Evolutionary conservation across 1,140 invertebrate species (phyloP).

Genomic region (Rhyzopertha dominica): DNA sequence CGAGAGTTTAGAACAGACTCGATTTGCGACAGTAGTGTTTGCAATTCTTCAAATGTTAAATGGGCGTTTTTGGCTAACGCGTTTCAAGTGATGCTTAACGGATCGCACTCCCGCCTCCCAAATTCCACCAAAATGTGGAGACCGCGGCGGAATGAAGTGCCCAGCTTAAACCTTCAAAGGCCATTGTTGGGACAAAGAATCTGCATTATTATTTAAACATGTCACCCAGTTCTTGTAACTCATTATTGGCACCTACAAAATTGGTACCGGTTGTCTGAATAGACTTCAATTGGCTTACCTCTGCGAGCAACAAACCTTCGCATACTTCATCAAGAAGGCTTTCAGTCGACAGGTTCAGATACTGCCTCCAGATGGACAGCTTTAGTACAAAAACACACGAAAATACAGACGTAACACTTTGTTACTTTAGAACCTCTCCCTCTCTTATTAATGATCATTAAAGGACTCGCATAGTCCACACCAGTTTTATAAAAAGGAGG

Average conservation of each 20-base stretch:
- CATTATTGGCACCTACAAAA: slow-evolving; percentile 14
- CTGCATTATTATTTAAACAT: too few species aligned
- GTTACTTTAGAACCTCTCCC: slow-evolving; percentile 18
- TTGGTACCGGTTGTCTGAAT: slow-evolving; percentile 26
- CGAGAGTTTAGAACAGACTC: too few species aligned
- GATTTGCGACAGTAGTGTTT: too few species aligned
- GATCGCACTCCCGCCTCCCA: too few species aligned
- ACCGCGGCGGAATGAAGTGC: too few species aligned
- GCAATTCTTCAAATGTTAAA: too few species aligned
- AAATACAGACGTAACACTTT: slow-evolving; percentile 31
- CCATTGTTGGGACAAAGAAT: too few species aligned
- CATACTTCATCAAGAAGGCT: slow-evolving; percentile 32
- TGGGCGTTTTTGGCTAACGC: too few species aligned
- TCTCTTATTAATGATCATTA: slow-evolving; percentile 25
- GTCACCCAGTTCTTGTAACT: slow-evolving; percentile 18
- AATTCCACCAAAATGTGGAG: too few species aligned
- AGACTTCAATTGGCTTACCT: slow-evolving; percentile 28
- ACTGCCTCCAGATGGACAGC: slow-evolving; percentile 40
- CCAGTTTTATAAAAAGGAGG: slow-evolving; percentile 32
- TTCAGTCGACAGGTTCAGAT: slow-evolving; percentile 16
- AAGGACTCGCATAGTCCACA: slow-evolving; percentile 39
- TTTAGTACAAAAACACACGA: slow-evolving; percentile 32
- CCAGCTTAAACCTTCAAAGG: too few species aligned
- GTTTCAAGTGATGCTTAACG: too few species aligned
- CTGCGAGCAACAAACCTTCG: slow-evolving; percentile 32